Percentiles rank a stretch among this genome's conserved stretches.
These are phyloP conservation scores for Echinarachnius parma DNA, from an alignment of 53 echinoderm and acorn worm genomes.

Conservation along the genomic window DNA sequence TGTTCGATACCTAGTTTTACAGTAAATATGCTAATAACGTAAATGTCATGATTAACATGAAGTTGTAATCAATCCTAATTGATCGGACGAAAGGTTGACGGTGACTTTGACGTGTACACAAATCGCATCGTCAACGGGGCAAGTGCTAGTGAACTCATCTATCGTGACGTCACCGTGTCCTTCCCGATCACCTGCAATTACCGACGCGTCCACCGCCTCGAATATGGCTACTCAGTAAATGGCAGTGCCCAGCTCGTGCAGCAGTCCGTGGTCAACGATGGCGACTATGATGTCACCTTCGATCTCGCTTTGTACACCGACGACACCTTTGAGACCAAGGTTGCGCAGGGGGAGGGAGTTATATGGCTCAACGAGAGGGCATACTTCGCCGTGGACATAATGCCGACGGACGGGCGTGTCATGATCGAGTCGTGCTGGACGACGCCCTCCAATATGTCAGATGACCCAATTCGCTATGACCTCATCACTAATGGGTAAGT, in stretches of 20 bases:
- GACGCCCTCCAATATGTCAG: constrained; percentile 28
- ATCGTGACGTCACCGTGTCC: constrained; percentile 25
- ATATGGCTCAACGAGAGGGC: constrained; percentile 11
- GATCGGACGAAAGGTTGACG: no score
- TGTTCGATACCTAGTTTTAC: no score
- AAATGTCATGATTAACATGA: no score
- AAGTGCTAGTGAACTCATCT: not conserved
- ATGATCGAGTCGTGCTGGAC: constrained; percentile 46
- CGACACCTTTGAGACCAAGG: constrained; percentile 24
- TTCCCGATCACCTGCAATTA: constrained; percentile 32
- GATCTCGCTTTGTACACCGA: constrained; percentile 36
- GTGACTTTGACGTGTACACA: constrained; percentile 32
- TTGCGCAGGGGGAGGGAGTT: not conserved
- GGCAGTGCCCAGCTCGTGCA: constrained; percentile 22
- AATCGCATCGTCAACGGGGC: constrained; percentile 28
- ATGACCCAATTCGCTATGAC: constrained; percentile 18
- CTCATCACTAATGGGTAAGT: constrained; percentile 45
- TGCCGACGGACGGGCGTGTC: not conserved
- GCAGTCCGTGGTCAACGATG: constrained; percentile 1
- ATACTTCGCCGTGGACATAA: constrained; percentile 14
- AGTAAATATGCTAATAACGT: no score
- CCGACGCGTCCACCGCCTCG: constrained; percentile 21
- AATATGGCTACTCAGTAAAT: constrained; percentile 10
- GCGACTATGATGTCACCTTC: constrained; percentile 8
- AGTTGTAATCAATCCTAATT: no score